Conservation (phyloP, 1,140 invertebrate species). For the Macrostomum lignano region DNA sequence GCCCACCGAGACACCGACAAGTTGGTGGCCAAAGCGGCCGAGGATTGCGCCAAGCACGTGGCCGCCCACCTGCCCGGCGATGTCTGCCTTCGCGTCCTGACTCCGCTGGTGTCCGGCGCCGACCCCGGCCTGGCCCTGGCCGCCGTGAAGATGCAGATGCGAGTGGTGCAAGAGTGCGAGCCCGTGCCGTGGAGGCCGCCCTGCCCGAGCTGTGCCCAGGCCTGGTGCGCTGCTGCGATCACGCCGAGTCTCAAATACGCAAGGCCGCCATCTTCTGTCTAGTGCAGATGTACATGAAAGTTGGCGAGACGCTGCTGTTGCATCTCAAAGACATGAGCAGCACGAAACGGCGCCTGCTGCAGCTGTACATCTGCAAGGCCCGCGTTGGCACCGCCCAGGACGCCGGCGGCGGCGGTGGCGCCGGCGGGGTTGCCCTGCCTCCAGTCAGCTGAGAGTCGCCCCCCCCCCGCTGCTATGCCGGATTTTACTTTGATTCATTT, state of each 20-base stretch:
- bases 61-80: conserved; percentile 41
- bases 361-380: no score
- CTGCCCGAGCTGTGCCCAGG: conserved; percentile 10
- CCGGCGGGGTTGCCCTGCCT: no score
- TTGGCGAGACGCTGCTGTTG: conserved; percentile 53
- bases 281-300: conserved; percentile 54
- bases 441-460: no score
- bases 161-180: no score
- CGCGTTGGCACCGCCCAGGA: no score
- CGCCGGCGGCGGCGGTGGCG: no score
- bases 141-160: no score
- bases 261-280: conserved; percentile 80
- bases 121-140: no score
- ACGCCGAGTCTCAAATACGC: conserved; percentile 52
- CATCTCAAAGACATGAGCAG: conserved; percentile 41
- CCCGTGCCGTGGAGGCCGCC: no score
- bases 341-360: conserved; percentile 55
- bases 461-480: no score
- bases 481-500: no score
- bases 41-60: conserved; percentile 40
- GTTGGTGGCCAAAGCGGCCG: conserved; percentile 33
- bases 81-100: conserved; percentile 37
- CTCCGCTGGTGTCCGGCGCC: conserved; percentile 53
- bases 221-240: conserved; percentile 48
- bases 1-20: conserved; percentile 46